These are phyloP conservation scores for Phoenicopterus ruber DNA, from an alignment of 2,113 vertebrate genomes.

Conservation along the genomic window DNA sequence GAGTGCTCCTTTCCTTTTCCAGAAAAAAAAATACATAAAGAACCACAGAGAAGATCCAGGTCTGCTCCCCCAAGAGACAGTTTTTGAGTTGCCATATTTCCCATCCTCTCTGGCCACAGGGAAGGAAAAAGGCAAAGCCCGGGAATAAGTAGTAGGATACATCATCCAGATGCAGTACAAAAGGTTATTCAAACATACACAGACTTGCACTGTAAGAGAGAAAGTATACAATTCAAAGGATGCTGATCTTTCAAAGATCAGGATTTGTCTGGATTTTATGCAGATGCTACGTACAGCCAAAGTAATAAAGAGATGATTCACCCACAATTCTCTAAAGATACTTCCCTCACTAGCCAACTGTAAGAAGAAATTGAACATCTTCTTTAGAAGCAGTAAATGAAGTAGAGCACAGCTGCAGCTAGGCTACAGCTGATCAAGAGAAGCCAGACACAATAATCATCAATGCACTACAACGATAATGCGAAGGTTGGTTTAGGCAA, in stretches of 20 bases:
- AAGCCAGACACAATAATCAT: neutral
- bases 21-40: neutral
- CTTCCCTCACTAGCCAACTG: neutral
- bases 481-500: neutral
- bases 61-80: neutral
- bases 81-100: neutral
- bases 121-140: neutral
- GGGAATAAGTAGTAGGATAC: neutral
- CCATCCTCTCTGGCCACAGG: neutral
- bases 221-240: neutral
- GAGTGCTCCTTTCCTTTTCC: neutral
- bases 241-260: neutral
- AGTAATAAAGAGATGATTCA: neutral
- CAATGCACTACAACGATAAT: neutral
- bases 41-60: neutral
- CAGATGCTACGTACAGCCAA: neutral
- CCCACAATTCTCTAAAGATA: neutral
- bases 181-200: neutral
- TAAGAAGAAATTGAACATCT: neutral
- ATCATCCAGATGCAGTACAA: neutral
- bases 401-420: neutral
- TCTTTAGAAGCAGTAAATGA: neutral
- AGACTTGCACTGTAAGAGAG: neutral
- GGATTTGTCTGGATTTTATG: neutral
- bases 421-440: neutral